These are phyloP conservation scores for Cyaniris semiargus DNA, from an alignment of 2,888 invertebrate genomes.

Conservation along the genomic window DNA sequence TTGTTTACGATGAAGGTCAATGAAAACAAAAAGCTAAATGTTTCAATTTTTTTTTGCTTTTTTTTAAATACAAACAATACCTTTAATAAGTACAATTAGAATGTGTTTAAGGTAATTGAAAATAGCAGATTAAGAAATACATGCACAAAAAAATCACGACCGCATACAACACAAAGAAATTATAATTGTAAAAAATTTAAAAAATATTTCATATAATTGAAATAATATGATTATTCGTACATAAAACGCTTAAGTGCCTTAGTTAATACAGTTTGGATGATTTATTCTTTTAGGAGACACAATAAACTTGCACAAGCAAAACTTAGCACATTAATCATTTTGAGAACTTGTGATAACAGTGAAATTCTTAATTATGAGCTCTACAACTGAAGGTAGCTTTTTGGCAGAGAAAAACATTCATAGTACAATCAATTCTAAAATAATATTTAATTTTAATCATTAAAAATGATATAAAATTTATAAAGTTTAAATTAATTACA, in stretches of 20 bases:
- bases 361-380: background rate
- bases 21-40: no score
- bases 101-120: background rate
- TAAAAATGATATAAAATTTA: background rate
- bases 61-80: background rate
- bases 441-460: background rate
- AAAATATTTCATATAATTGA: background rate
- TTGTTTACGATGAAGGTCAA: background rate
- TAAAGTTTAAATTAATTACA: slow-evolving; percentile 16
- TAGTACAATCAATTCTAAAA: background rate
- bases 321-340: slow-evolving; percentile 3
- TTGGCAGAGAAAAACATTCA: background rate
- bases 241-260: background rate
- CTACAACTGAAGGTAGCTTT: background rate
- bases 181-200: background rate
- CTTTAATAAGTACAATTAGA: background rate
- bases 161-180: background rate
- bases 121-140: background rate
- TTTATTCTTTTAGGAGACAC: background rate
- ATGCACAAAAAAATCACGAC: background rate
- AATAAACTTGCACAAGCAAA: slow-evolving; percentile 3
- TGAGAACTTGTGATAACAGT: background rate
- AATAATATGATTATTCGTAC: background rate
- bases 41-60: no score
- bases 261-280: background rate